Evolutionary conservation across 2,888 invertebrate genomes (phyloP).

Genomic region (Mimas tiliae): DNA sequence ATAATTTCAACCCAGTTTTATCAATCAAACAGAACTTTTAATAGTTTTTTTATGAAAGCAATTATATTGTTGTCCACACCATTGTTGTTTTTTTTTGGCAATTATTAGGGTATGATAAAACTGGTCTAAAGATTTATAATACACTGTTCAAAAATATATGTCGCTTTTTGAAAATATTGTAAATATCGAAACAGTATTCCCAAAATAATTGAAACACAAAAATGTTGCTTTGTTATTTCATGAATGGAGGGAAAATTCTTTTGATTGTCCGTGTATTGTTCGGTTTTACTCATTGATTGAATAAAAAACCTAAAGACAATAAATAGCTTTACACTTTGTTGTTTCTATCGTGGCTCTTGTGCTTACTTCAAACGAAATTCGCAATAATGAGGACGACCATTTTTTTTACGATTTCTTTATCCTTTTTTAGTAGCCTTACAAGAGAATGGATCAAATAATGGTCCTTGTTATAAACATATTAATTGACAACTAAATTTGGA

Average conservation of each 20-base stretch:
- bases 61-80: neutral
- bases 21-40: neutral
- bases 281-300: neutral
- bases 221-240: neutral
- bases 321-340: conserved; percentile 7
- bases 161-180: neutral
- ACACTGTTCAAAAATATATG: too few species aligned
- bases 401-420: neutral
- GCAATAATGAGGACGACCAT: conserved; percentile 5
- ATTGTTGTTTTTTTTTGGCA: neutral
- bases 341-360: neutral
- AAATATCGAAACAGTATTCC: neutral
- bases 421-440: too few species aligned
- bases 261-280: conserved; percentile 12
- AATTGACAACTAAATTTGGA: too few species aligned
- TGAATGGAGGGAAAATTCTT: conserved; percentile 16
- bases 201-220: neutral
- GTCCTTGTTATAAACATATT: too few species aligned
- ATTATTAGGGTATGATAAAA: neutral
- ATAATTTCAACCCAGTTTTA: neutral
- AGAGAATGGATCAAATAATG: too few species aligned
- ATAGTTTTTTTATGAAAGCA: neutral
- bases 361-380: conserved; percentile 23
- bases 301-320: conserved; percentile 21
- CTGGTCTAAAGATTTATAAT: neutral